These are phyloP conservation scores for Neodiprion fabricii DNA, from an alignment of 1,140 invertebrate genomes.

Conservation along the genomic window DNA sequence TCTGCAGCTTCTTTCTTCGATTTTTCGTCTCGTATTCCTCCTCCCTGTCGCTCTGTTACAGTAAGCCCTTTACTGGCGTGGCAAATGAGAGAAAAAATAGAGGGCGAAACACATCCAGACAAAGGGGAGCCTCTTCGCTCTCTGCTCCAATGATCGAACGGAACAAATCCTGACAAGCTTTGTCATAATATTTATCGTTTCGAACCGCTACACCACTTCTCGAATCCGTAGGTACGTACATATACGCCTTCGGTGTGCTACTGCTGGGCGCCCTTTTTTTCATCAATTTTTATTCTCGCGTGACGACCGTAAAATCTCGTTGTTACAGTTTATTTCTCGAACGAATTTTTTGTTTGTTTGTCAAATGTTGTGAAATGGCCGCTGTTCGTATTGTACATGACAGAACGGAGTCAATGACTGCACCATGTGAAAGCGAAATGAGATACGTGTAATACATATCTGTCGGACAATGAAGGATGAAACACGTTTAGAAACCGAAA, in stretches of 20 bases:
- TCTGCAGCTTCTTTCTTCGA: neutral
- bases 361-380: too few species aligned
- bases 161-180: neutral
- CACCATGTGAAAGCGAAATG: too few species aligned
- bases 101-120: neutral
- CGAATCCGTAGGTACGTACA: neutral
- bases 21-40: neutral
- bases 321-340: too few species aligned
- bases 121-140: neutral
- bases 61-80: neutral
- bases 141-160: neutral
- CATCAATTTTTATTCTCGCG: neutral
- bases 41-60: neutral
- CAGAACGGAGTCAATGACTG: too few species aligned
- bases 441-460: too few species aligned
- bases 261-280: neutral
- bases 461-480: too few species aligned
- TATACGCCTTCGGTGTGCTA: too few species aligned
- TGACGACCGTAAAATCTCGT: too few species aligned
- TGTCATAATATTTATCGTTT: neutral
- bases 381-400: too few species aligned
- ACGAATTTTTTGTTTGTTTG: too few species aligned
- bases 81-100: neutral
- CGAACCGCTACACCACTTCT: neutral
- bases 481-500: too few species aligned